Evolutionary conservation across 1,140 invertebrate genomes (phyloP).

Genomic region (Drosophila ohnishii): DNA sequence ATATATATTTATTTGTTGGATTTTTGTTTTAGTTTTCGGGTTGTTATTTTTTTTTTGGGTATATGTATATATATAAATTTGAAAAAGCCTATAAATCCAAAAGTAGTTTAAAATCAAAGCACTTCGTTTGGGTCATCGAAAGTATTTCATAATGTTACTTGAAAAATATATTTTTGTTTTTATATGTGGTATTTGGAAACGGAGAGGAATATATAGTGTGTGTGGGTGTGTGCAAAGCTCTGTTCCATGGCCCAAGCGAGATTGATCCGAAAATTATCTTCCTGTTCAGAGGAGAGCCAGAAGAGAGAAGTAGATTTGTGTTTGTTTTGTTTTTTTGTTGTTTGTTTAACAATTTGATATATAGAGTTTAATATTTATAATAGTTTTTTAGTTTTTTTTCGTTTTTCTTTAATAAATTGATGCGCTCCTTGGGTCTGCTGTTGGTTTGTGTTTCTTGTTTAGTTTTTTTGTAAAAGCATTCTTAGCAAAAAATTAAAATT

Average conservation of each 20-base stretch:
- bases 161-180: conserved; percentile 25
- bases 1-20: conserved; percentile 39
- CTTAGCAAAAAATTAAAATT: conserved; percentile 81
- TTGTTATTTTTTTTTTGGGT: conserved; percentile 21
- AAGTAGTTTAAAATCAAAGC: conserved; percentile 71
- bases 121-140: conserved; percentile 52
- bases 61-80: conserved; percentile 72
- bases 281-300: conserved; percentile 64
- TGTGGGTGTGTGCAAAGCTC: conserved; percentile 42
- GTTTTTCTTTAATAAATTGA: conserved; percentile 71
- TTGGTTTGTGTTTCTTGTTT: conserved; percentile 45
- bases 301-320: conserved; percentile 56
- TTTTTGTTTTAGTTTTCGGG: conserved; percentile 34
- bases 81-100: conserved; percentile 78
- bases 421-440: conserved; percentile 46
- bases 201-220: conserved; percentile 25
- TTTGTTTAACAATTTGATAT: conserved; percentile 78
- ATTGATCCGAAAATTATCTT: conserved; percentile 30
- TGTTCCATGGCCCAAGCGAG: conserved; percentile 55
- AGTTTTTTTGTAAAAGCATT: conserved; percentile 78
- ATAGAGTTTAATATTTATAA: conserved; percentile 70
- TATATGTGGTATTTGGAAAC: conserved; percentile 37
- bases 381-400: conserved; percentile 25
- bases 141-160: conserved; percentile 40
- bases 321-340: conserved; percentile 43